phyloP scores from a whole-genome alignment of 2,797 vertebrate genomes.

The Vultur gryphus region DNA sequence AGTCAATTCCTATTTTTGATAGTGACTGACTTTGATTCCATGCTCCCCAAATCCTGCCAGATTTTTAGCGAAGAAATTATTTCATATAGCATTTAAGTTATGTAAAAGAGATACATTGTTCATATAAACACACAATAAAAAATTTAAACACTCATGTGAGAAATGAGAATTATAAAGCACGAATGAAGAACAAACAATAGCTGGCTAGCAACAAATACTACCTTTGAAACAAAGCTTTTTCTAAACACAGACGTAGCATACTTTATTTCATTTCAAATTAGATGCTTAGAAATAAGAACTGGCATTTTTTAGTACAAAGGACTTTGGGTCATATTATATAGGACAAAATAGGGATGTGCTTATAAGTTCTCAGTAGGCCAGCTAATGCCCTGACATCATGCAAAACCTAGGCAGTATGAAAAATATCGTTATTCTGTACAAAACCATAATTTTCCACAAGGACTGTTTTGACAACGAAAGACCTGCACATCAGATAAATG shows the following conservation, averaged over 20 bases:
- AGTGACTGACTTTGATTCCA: background rate
- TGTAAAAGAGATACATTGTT: background rate
- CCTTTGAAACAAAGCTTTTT: background rate
- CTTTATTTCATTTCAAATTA: background rate
- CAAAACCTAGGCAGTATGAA: background rate
- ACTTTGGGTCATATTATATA: background rate
- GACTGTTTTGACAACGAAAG: background rate
- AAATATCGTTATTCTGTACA: background rate
- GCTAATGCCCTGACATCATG: background rate
- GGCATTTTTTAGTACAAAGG: background rate
- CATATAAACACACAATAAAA: background rate
- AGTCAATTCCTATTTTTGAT: background rate
- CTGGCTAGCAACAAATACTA: background rate
- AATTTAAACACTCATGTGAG: background rate
- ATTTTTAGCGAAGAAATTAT: background rate
- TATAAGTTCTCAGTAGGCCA: background rate
- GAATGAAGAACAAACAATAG: background rate
- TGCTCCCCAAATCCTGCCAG: background rate
- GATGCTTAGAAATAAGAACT: background rate
- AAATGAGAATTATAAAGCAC: background rate
- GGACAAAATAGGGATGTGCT: background rate
- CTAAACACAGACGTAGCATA: background rate
- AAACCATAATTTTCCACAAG: background rate
- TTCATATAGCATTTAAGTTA: background rate
- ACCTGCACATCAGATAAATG: background rate